These are phyloP conservation scores for Hystrix brachyura DNA, from an alignment of 2,113 vertebrate species.

Conservation along the genomic window DNA sequence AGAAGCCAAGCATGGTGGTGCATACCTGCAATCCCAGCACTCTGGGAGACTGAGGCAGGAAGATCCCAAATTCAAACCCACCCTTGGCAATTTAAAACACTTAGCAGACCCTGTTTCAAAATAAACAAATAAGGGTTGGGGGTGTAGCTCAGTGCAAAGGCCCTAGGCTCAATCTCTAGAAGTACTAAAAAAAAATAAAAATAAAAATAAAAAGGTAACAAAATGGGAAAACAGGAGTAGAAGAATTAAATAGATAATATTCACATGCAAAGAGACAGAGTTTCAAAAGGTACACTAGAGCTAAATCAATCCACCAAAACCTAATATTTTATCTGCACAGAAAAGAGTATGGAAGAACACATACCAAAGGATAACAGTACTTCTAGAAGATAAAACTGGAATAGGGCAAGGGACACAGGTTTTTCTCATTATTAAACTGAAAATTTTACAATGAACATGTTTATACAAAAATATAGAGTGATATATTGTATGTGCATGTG, in stretches of 20 bases:
- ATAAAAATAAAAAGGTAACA: conserved; percentile 26
- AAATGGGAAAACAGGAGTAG: background rate
- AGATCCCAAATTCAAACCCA: background rate
- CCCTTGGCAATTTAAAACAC: background rate
- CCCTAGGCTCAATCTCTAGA: background rate
- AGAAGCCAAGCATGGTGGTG: background rate
- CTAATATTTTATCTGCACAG: background rate
- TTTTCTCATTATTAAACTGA: conserved; percentile 7
- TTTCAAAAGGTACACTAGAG: conserved; percentile 21
- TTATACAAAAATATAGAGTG: conserved; percentile 22
- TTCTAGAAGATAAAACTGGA: background rate
- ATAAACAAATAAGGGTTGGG: background rate
- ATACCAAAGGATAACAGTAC: background rate
- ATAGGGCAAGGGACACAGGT: background rate
- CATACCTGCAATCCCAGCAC: background rate
- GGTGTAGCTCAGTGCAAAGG: background rate
- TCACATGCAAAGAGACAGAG: background rate
- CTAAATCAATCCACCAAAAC: conserved; percentile 1
- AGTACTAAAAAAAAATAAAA: background rate
- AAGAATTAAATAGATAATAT: background rate
- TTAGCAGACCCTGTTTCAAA: background rate
- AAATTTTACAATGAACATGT: conserved; percentile 14
- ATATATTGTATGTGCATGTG: background rate
- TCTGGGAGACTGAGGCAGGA: background rate
- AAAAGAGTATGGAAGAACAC: background rate